Conservation (phyloP, 2,113 vertebrate species). For the Odobenus rosmarus region DNA sequence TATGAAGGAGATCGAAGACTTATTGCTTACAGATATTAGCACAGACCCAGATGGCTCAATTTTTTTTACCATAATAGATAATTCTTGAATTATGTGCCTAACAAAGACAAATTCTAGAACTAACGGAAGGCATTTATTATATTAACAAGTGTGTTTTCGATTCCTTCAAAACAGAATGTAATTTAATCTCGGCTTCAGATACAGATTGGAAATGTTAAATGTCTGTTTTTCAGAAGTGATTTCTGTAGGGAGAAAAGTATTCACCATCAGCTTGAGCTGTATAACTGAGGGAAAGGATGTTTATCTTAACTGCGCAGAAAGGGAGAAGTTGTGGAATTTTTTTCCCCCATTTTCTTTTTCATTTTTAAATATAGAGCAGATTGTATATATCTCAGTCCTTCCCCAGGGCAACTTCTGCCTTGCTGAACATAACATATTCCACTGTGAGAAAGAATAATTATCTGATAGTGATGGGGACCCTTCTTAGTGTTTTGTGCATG, state of each 20-base stretch:
- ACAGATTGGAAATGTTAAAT: slow-evolving; percentile 73
- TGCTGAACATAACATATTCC: slow-evolving; percentile 48
- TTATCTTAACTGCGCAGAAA: slow-evolving; percentile 73
- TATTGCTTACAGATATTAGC: slow-evolving; percentile 79
- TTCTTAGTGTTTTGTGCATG: background rate
- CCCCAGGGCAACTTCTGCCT: slow-evolving; percentile 64
- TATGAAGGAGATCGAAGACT: slow-evolving; percentile 79
- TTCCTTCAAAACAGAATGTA: slow-evolving; percentile 80
- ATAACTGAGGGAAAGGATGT: slow-evolving; percentile 65
- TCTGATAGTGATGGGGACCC: slow-evolving; percentile 42
- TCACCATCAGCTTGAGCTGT: slow-evolving; percentile 39
- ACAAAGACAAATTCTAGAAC: slow-evolving; percentile 78
- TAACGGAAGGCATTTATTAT: slow-evolving; percentile 81
- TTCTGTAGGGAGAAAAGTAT: slow-evolving; percentile 69
- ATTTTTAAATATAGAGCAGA: slow-evolving; percentile 74
- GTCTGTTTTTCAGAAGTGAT: slow-evolving; percentile 69
- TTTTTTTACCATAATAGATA: slow-evolving; percentile 78
- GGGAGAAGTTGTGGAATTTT: slow-evolving; percentile 60
- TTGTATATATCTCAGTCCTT: slow-evolving; percentile 67
- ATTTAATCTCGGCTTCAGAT: slow-evolving; percentile 82
- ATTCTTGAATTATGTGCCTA: slow-evolving; percentile 82
- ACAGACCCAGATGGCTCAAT: slow-evolving; percentile 73
- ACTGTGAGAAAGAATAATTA: slow-evolving; percentile 67
- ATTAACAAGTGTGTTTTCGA: slow-evolving; percentile 80
- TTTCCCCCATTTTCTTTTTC: slow-evolving; percentile 64